Conservation (phyloP, 53 echinoderm and acorn worm species). For the Zoroaster sp. region DNA sequence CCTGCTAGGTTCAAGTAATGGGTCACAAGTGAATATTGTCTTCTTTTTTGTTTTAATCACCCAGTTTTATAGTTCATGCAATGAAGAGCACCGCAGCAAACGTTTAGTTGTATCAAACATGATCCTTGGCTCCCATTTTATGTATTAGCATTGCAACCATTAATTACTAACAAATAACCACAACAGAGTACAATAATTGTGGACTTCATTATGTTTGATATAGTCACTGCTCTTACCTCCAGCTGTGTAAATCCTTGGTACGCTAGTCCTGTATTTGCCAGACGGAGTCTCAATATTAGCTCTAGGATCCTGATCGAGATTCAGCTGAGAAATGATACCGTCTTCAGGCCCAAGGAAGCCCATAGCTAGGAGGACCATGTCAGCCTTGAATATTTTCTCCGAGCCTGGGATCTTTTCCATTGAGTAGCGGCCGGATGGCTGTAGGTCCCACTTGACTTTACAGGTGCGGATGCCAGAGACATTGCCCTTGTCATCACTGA, state of each 20-base stretch:
- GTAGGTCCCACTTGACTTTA: constrained; percentile 81
- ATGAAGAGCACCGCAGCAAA: no score
- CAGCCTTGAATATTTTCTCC: constrained; percentile 89
- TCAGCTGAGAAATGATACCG: constrained; percentile 74
- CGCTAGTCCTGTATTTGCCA: constrained; percentile 86
- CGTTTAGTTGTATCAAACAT: no score
- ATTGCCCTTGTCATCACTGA: constrained; percentile 86
- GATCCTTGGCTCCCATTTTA: no score
- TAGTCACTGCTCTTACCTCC: constrained; percentile 70
- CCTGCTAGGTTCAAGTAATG: no score
- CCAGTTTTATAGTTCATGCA: no score
- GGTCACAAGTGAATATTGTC: no score
- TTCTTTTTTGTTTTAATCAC: no score
- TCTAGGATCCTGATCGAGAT: constrained; percentile 81
- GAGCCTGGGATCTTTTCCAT: constrained; percentile 91
- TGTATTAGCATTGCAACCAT: no score
- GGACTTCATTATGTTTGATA: not conserved
- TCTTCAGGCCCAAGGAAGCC: constrained; percentile 99
- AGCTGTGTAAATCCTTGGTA: constrained; percentile 86
- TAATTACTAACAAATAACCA: not conserved
- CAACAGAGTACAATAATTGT: no score
- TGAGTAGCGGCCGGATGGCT: constrained; percentile 71
- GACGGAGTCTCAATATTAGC: constrained; percentile 83
- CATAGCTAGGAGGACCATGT: constrained; percentile 96
- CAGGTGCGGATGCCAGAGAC: constrained; percentile 88